Evolutionary conservation across 2,797 vertebrate genomes (phyloP).

Genomic region (Myotis daubentonii): DNA sequence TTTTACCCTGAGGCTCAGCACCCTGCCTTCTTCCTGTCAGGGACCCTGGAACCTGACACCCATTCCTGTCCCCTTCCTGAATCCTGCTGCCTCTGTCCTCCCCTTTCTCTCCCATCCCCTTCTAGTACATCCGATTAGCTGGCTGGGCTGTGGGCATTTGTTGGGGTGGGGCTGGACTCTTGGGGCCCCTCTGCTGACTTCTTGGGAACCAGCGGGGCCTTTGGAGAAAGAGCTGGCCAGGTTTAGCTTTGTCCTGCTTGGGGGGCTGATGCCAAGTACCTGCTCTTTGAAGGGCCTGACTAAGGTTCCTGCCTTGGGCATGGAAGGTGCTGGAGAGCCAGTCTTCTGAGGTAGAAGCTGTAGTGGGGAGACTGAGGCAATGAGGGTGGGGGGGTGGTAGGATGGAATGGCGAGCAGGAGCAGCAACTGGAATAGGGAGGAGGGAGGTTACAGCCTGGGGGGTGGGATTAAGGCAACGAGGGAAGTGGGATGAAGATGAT

Average conservation of each 20-base stretch:
- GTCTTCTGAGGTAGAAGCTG: not conserved
- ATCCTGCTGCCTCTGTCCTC: not conserved
- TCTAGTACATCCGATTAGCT: constrained; percentile 53
- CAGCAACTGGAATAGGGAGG: not conserved
- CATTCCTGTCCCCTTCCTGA: not conserved
- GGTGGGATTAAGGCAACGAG: not conserved
- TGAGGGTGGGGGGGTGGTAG: not conserved
- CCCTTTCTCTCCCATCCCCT: not conserved
- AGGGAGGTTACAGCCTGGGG: not conserved
- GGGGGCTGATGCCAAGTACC: not conserved
- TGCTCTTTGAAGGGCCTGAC: not conserved
- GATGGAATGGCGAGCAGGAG: not conserved
- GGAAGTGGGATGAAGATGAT: not conserved
- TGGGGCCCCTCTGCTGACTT: not conserved
- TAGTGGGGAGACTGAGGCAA: not conserved
- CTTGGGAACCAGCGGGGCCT: not conserved
- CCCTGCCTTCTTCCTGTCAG: not conserved
- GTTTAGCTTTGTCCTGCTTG: not conserved
- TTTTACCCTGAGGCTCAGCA: not conserved
- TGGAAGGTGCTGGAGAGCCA: constrained; percentile 86
- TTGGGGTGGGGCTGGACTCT: not conserved
- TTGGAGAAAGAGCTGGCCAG: not conserved
- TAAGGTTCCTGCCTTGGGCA: constrained; percentile 45
- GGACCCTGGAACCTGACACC: not conserved
- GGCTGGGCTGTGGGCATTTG: not conserved